A percentile compares a stretch with the other conserved stretches of the same genome.
Conservation (phyloP, 2,888 invertebrate species). For the Eurytoma californica region DNA sequence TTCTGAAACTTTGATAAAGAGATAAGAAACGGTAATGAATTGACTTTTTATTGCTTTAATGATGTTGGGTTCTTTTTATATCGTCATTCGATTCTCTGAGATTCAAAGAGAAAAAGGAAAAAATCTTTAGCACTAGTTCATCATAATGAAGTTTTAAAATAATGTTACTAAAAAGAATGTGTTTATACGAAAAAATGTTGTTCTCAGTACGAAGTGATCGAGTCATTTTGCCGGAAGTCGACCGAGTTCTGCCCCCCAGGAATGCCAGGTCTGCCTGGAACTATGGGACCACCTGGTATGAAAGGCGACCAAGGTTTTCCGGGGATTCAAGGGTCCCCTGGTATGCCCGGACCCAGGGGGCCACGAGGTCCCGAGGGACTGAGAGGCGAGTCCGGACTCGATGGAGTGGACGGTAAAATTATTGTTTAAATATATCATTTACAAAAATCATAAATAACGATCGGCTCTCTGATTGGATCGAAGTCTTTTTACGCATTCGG, state of each 20-base stretch:
- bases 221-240: constrained; percentile 89
- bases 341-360: constrained; percentile 78
- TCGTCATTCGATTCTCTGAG: too few species aligned
- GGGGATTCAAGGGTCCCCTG: constrained; percentile 83
- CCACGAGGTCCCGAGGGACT: constrained; percentile 83
- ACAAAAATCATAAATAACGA: too few species aligned
- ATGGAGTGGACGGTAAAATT: constrained; percentile 85
- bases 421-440: too few species aligned
- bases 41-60: too few species aligned
- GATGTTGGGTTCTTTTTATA: too few species aligned
- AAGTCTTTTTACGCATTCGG: too few species aligned
- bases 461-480: too few species aligned
- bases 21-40: neutral
- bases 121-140: too few species aligned
- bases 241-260: constrained; percentile 88
- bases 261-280: constrained; percentile 80
- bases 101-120: too few species aligned
- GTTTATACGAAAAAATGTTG: neutral
- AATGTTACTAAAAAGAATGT: too few species aligned
- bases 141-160: too few species aligned
- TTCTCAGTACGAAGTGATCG: constrained; percentile 85
- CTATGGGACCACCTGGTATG: constrained; percentile 81
- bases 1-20: too few species aligned
- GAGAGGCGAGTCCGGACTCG: constrained; percentile 82
- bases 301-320: constrained; percentile 76